Base-by-base conservation (phyloP, 2,888 invertebrate genomes). In the Halocaridina rubra region DNA sequence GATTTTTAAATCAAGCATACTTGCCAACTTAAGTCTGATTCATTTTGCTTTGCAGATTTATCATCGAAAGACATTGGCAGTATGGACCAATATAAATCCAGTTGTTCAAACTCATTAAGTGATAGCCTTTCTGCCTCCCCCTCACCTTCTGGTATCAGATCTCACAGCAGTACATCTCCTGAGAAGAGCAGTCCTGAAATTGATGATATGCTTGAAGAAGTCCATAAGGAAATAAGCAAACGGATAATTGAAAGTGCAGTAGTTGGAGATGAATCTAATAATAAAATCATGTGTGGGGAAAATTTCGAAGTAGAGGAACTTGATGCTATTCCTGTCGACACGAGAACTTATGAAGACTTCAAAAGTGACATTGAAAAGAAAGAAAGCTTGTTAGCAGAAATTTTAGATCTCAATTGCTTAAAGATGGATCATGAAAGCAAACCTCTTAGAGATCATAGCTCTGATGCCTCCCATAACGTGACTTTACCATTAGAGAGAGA, bases 361-460 rank as follows among this genome's bases (percentile, higher is more conserved):
- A 78, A 86, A 16, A 74, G 46, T 16, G 74, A 78, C 27, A 86
- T 86, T 29, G 74, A 86, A 33, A 19, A 81, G 24, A 81, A 86
- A 22, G 86, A 86, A 32, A 81, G 64, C 19, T 29, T 86, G 8
- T 59, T 86, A 29, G 86, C 86, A 2, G 81, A 81, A 8, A 81
- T 86, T 24, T 64, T 86, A 16, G 69, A 79, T 72, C 74, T 86
- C 27, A 74, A 67, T 4, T 81, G 78, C 29, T 27, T 86, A 2
- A 86, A 33, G 29, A 64, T 86, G 59, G 86, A 86, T 46, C 86
- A 86, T 72, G 80, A 80, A n/a, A 19, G 8, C 5, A 30, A 5
- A n/a, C 13, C 7, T 22, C n/a, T 24, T 10, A 22, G 33, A 10
- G 72, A 72, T 0, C 22, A 61, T 7, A 61, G 32, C 29, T n/a